Conservation (phyloP, 35 echinoderm and acorn worm genomes). For the Strongylocentrotus purpuratus region DNA sequence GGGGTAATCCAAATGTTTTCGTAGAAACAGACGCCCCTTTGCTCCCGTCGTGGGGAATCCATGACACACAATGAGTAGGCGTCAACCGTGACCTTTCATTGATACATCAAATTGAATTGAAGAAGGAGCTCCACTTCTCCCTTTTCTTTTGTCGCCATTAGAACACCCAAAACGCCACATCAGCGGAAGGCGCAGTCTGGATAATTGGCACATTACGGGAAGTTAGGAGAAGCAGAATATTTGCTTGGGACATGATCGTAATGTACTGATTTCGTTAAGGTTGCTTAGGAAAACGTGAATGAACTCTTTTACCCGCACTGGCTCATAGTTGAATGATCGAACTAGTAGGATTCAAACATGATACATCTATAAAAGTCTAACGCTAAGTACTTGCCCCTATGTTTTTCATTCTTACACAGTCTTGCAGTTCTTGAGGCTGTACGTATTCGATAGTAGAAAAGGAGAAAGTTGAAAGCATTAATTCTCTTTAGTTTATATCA, state of each 20-base stretch:
- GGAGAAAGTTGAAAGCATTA: too few relatives aligned
- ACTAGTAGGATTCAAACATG: too few relatives aligned
- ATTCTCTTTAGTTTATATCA: too few relatives aligned
- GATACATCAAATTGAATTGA: not conserved
- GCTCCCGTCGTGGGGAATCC: not conserved
- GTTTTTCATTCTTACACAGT: too few relatives aligned
- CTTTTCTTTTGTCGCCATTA: not conserved
- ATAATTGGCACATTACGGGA: not conserved
- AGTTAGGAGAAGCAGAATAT: not conserved
- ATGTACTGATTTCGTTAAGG: not conserved
- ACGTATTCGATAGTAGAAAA: too few relatives aligned
- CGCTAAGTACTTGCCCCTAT: too few relatives aligned
- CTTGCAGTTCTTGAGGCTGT: too few relatives aligned
- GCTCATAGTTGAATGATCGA: not conserved
- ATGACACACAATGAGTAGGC: not conserved
- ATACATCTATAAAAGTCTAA: too few relatives aligned
- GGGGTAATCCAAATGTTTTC: not conserved
- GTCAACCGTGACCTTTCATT: slow-evolving; percentile 3
- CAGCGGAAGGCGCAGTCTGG: not conserved
- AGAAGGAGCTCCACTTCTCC: not conserved
- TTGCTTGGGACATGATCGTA: not conserved
- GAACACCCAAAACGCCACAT: not conserved
- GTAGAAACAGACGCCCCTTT: not conserved
- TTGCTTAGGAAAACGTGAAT: not conserved
- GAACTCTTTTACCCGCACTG: not conserved